Base-by-base conservation (phyloP, 2,113 vertebrate genomes). In the Hystrix brachyura region DNA sequence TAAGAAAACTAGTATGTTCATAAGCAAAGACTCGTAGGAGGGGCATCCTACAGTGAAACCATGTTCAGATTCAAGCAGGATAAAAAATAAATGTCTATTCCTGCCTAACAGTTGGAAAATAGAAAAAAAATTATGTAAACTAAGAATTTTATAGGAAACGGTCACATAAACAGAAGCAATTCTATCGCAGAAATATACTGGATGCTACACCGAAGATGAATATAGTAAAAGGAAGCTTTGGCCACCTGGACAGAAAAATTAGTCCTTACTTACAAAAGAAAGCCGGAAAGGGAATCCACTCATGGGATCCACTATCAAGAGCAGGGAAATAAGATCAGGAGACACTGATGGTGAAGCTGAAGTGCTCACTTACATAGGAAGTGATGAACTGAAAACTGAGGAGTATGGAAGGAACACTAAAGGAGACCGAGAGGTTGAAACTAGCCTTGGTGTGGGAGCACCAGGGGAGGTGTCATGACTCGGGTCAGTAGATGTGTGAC, bases 121-220 rank as follows among this genome's bases (percentile, higher is more conserved):
- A 81, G n/a, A 32, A 60, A 29, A 86, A 67, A 69, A 55, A 71
- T 69, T 34, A n/a, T 15, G 15, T 48, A 85, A 90, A 85, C 25
- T 85, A 57, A 83, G 48, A 90, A 67, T 57, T 81, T 95, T 51
- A 85, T 60, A 55, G 57, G 59, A 93, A 94, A 55, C 25, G 55
- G 34, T 60, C 38, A 87, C 2, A 78, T 2, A 89, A 94, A 51
- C 11, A 46, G 53, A 87, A 51, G 14, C 62, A 57, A 19, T 87
- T 48, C 46, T 81, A 23, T 59, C 69, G 53, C 29, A 93, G 64
- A 90, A 64, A 15, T 93, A 76, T 21, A 87, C 1, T 55, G 34
- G 38, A 87, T 3, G 38, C 21, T 72, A 78, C 46, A 72, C 76
- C 60, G 62, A 96, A 93, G 25, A 78, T 43, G 3, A 57, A 19